Base-by-base conservation (phyloP, 2,888 invertebrate genomes). In the Penaeus monodon region DNA sequence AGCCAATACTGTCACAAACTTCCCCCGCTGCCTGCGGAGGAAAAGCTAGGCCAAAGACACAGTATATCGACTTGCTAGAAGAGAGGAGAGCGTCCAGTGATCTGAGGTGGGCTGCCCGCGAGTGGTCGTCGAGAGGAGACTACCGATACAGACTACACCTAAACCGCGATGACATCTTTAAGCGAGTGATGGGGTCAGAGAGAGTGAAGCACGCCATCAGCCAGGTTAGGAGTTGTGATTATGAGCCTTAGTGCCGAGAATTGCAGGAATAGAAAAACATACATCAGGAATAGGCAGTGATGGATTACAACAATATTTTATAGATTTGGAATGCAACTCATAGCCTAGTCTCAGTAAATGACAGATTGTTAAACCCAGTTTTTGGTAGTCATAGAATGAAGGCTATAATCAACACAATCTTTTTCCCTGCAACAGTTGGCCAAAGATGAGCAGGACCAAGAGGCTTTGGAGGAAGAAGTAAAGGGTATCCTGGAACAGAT, bases 51-150 rank as follows among this genome's bases (percentile, higher is more conserved):
- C 17, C 68, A 22, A 44, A 20, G 38, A 64, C 77, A 49, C 66
- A 77, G 12, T 89, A 88, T 78, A 73, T 81, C 38, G 90, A 90
- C 44, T 73, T 90, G 29, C 76, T 90, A 78, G 87, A 87, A 57
- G 70, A 85, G 20, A 64, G 88, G n/a, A 78, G 90, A 27, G 65
- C 68, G 8, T 79, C 84, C 8, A 90, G 90, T 83, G 88, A 90
- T 77, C 79, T 90, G 22, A 68, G 88, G 2, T 90, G 90, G 90
- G 90, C 90, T 14, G 84, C 81, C 14, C 84, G 88, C 27, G 87
- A 90, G 49, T 90, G 90, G 90, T 24, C 82, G 33, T 87, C 88
- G 0, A 79, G 64, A 22, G 90, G 86, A 20, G 76, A 83, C 77
- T 90, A 88, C 66, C 81, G 83, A 49, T 85, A 84, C 70, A 81